phyloP scores from a whole-genome alignment of 2,113 vertebrate genomes.

The Vulpes vulpes region DNA sequence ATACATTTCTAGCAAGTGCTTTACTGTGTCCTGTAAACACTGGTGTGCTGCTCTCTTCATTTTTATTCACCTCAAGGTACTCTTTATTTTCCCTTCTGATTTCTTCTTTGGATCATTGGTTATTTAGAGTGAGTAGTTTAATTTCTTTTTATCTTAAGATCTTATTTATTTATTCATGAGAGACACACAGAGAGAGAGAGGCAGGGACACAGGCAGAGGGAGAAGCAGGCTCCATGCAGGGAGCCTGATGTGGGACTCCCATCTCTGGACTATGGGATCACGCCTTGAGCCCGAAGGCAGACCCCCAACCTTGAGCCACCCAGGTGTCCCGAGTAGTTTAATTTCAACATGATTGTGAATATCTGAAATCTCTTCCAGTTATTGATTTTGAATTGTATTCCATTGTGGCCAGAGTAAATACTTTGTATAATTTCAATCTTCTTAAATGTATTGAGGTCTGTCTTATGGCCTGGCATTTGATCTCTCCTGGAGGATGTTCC shows the following conservation, averaged over 20 bases:
- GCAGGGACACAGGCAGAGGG: too few species aligned
- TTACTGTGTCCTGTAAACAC: not conserved
- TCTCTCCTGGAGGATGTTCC: not conserved
- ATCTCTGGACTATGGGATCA: too few species aligned
- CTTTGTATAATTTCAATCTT: not conserved
- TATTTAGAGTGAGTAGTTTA: not conserved
- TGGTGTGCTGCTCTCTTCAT: not conserved
- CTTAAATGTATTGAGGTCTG: not conserved
- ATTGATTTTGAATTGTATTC: not conserved
- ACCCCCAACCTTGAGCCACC: too few species aligned
- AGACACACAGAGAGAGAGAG: too few species aligned
- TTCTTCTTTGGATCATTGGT: not conserved
- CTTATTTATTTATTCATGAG: too few species aligned
- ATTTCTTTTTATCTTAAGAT: not conserved
- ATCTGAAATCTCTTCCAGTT: not conserved
- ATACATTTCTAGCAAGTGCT: not conserved
- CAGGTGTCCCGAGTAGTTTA: too few species aligned
- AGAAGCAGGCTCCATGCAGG: too few species aligned
- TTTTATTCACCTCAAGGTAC: not conserved
- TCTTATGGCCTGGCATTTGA: not conserved
- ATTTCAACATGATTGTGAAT: not conserved
- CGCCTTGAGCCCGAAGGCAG: too few species aligned
- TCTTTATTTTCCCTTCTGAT: not conserved
- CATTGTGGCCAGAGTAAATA: not conserved
- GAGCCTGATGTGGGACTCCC: too few species aligned